These are phyloP conservation scores for Isoperla grammatica DNA, from an alignment of 2,888 invertebrate genomes.

Conservation along the genomic window DNA sequence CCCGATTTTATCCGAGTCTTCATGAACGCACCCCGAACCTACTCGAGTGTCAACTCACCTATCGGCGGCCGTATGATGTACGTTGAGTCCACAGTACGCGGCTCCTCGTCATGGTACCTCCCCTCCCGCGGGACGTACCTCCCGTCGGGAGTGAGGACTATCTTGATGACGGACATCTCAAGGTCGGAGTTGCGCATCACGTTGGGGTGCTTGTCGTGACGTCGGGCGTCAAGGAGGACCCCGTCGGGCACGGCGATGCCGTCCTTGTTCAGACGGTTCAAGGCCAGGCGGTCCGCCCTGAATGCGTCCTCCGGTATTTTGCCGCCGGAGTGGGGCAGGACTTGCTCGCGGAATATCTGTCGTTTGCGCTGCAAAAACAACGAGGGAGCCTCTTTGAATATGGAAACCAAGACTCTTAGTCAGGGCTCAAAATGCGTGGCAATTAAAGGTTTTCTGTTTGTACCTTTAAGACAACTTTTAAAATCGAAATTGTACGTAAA, in stretches of 20 bases:
- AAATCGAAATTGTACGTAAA: too few relatives aligned
- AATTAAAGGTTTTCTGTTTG: too few relatives aligned
- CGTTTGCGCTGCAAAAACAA: constrained; percentile 48
- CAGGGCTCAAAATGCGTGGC: too few relatives aligned
- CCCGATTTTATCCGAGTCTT: too few relatives aligned
- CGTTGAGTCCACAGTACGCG: constrained; percentile 52
- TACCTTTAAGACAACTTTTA: too few relatives aligned
- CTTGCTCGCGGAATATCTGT: constrained; percentile 58
- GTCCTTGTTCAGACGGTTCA: constrained; percentile 56
- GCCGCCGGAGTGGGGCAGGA: constrained; percentile 55
- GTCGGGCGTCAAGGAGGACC: constrained; percentile 47
- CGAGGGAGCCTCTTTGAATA: too few relatives aligned
- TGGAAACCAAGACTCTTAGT: too few relatives aligned
- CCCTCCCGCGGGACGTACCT: constrained; percentile 50
- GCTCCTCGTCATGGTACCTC: constrained; percentile 44
- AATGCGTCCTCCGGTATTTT: constrained; percentile 60
- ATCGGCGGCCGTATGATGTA: constrained; percentile 49
- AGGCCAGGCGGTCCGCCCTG: constrained; percentile 51
- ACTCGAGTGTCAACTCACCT: too few relatives aligned
- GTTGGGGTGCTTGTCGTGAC: constrained; percentile 39
- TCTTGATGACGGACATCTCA: constrained; percentile 27
- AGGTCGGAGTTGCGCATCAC: constrained; percentile 24
- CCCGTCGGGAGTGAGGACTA: constrained; percentile 46
- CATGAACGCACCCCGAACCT: too few relatives aligned
- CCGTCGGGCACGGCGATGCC: constrained; percentile 57